Percentiles rank a stretch among this genome's conserved stretches.
These are phyloP conservation scores for Mugil cephalus DNA, from an alignment of 2,113 vertebrate genomes.

Conservation along the genomic window DNA sequence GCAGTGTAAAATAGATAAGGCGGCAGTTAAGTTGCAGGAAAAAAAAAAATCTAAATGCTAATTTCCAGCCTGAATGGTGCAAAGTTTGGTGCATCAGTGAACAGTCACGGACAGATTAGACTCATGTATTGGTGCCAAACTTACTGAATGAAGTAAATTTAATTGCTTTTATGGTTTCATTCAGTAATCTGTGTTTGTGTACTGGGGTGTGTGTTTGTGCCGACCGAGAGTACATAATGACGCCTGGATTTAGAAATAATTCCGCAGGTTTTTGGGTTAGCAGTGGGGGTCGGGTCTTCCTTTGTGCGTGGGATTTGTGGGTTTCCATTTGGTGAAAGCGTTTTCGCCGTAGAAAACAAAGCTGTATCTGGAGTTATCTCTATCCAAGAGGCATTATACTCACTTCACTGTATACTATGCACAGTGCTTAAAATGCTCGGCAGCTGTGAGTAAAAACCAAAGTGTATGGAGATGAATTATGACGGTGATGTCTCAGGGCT, in stretches of 20 bases:
- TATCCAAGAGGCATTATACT: background rate
- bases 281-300: conserved; percentile 44
- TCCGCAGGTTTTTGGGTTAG: conserved; percentile 57
- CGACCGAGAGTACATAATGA: conserved; percentile 42
- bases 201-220: conserved; percentile 13
- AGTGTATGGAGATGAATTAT: background rate
- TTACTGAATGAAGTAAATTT: background rate
- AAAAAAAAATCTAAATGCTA: background rate
- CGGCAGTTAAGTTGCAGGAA: background rate
- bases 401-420: background rate
- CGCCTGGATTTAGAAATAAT: conserved; percentile 72
- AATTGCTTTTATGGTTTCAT: conserved; percentile 3
- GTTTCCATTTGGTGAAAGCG: conserved; percentile 32
- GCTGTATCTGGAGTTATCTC: conserved; percentile 13
- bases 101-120: background rate
- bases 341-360: conserved; percentile 12
- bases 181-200: conserved; percentile 19
- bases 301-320: conserved; percentile 55
- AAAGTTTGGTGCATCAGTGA: background rate
- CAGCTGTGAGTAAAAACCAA: conserved; percentile 13
- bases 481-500: background rate
- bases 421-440: conserved; percentile 5
- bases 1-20: background rate
- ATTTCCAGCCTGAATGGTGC: too few relatives aligned
- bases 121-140: background rate